Percentiles rank a stretch among this genome's conserved stretches.
These are phyloP conservation scores for Lepidurus couesii DNA, from an alignment of 1,140 invertebrate genomes.

Conservation along the genomic window DNA sequence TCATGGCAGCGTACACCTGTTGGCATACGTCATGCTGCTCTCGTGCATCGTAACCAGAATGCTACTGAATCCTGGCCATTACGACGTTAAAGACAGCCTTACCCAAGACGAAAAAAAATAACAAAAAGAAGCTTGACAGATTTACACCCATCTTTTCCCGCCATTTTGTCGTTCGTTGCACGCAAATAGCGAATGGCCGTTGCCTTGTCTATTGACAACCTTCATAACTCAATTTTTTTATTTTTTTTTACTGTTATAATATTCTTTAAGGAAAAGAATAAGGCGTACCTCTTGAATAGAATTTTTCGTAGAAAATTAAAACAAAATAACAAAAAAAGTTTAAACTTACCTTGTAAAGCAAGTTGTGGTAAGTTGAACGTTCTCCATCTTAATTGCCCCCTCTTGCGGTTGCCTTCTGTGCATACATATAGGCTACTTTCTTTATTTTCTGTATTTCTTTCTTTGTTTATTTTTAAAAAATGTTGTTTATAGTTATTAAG, in stretches of 20 bases:
- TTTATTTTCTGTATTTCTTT: not conserved
- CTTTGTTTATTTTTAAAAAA: not conserved
- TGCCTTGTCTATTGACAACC: not conserved
- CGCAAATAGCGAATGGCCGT: not conserved
- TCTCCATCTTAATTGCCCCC: not conserved
- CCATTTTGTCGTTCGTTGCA: not conserved
- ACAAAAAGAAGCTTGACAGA: not conserved
- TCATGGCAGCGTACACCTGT: conserved; percentile 9
- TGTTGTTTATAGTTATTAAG: not conserved
- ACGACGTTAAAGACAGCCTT: not conserved
- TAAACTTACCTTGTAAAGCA: not conserved
- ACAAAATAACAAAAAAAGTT: too few species aligned
- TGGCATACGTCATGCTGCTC: conserved; percentile 1
- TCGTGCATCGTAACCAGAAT: not conserved
- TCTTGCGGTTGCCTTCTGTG: conserved; percentile 1
- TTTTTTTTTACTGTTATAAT: not conserved
- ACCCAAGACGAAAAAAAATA: not conserved
- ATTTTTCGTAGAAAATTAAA: too few species aligned
- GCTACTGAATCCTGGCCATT: not conserved
- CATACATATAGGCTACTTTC: not conserved
- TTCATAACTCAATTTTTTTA: not conserved
- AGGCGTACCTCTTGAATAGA: too few species aligned
- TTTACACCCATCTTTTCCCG: not conserved
- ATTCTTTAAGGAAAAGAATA: too few species aligned
- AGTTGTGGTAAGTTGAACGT: not conserved